Base-by-base conservation (phyloP, 2,888 invertebrate species). In the Minunthozetes semirufus region DNA sequence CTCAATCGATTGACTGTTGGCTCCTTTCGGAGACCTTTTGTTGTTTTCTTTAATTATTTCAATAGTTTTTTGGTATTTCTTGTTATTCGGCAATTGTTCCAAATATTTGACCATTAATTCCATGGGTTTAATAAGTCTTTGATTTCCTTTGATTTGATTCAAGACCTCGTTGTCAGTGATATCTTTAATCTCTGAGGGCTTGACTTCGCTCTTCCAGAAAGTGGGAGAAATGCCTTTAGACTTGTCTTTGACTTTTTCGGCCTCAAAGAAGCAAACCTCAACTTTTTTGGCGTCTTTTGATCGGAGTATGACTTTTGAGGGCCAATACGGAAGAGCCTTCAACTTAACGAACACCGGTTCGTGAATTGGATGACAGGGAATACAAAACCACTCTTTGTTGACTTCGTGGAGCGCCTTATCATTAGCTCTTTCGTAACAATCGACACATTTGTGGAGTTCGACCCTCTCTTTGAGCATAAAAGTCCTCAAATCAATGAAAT, bases 261-360 rank as follows among this genome's bases (percentile, higher is more conserved):
- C 17, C 1, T 92, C 91, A 82, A 92, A 92, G 82, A 91, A 92
- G 63, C 91, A 84, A 0, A 92, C 91, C 81, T 92, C 91, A 80
- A 87, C 89, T 78, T 86, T 85, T 33, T 33, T 9, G 33, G 9
- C 4, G 33, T 42, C n/a, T 85, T 46, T 5, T 68, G 85, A 25
- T 87, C 87, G n/a, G 81, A 88, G 80, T 63, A 83, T 82, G 80
- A 91, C 90, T 84, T 92, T 92, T 1, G 92, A 91, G 9, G 92
- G 92, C 92, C 92, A 92, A 82, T 88, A 90, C 0, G 89, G 88
- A 81, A 88, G 91, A 0, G 90, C 90, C 80, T 88, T 88, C 80
- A 89, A 88, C 82, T 91, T 91, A 27, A 92, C 92, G 84, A 88
- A 92, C 0, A 92, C 91, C 48, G 92, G 82, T 79, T 88, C 87